Evolutionary conservation across 2,797 vertebrate species (phyloP).

Genomic region (Pelobates cultripes): DNA sequence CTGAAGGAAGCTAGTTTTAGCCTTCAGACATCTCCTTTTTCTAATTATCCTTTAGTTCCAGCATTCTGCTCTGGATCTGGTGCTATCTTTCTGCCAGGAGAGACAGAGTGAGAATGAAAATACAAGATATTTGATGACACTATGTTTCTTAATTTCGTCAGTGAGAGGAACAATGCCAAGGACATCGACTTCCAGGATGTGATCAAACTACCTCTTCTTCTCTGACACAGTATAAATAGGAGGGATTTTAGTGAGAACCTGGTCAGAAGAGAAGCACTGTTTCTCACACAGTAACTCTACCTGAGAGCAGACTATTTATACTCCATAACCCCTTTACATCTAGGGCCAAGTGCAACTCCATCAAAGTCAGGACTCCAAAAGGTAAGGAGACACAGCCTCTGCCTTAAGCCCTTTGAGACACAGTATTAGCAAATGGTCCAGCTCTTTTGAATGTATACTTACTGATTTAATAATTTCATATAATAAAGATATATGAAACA

Average conservation of each 20-base stretch:
- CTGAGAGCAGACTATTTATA: neutral
- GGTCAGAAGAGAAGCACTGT: constrained; percentile 2
- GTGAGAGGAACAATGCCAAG: constrained; percentile 31
- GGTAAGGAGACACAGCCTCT: neutral
- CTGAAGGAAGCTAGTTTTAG: neutral
- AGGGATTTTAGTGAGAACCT: constrained; percentile 6
- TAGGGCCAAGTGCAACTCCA: neutral
- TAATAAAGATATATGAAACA: no score
- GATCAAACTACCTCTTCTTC: constrained; percentile 18
- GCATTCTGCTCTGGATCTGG: constrained; percentile 6
- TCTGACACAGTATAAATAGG: constrained; percentile 42
- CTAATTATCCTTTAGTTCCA: constrained; percentile 1
- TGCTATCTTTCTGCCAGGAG: constrained; percentile 16
- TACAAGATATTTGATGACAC: constrained; percentile 28
- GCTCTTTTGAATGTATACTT: no score
- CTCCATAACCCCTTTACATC: neutral
- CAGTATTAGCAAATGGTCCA: no score
- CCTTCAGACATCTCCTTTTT: neutral
- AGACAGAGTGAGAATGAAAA: neutral
- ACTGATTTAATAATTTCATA: no score
- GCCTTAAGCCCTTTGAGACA: no score
- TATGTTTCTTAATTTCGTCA: constrained; percentile 39
- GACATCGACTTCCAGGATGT: constrained; percentile 47
- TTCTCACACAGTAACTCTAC: no score
- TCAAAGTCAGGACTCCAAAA: neutral